Conservation (phyloP, 1,140 invertebrate species). For the Drosophila ohnishii region DNA sequence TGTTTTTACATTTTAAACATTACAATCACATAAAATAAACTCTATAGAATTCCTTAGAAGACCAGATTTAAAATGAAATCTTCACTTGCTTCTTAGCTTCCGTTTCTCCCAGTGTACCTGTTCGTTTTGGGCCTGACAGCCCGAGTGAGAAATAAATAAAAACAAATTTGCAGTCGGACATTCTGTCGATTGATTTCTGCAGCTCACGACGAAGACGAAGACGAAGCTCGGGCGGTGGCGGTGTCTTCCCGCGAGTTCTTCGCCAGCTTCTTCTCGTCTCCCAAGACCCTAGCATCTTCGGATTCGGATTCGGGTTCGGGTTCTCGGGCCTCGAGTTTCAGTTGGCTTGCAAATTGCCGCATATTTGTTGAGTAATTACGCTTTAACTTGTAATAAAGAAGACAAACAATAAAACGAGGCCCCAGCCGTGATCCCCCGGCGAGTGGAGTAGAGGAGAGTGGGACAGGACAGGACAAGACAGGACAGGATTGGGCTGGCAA, state of each 20-base stretch:
- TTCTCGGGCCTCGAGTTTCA: conserved; percentile 11
- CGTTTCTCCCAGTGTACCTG: conserved; percentile 1
- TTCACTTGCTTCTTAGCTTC: too few species aligned
- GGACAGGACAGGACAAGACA: neutral
- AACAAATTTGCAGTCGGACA: conserved; percentile 67
- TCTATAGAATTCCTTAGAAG: too few species aligned
- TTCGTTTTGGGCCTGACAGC: neutral
- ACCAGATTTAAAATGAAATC: too few species aligned
- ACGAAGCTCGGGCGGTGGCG: conserved; percentile 8
- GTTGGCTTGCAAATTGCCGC: conserved; percentile 74
- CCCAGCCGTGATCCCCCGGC: conserved; percentile 43
- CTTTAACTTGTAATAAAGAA: conserved; percentile 82
- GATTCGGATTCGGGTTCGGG: neutral
- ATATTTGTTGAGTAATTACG: conserved; percentile 82
- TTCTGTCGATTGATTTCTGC: conserved; percentile 74
- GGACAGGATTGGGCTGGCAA: conserved; percentile 3
- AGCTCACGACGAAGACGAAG: conserved; percentile 46
- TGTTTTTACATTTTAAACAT: too few species aligned
- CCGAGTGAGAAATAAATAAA: conserved; percentile 62
- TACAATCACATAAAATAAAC: too few species aligned
- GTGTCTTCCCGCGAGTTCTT: conserved; percentile 14
- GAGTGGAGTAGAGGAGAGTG: neutral
- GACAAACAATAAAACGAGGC: conserved; percentile 80
- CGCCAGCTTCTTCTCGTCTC: conserved; percentile 4
- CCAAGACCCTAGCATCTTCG: neutral